These are phyloP conservation scores for Fulica atra DNA, from an alignment of 2,113 vertebrate species.

Conservation along the genomic window DNA sequence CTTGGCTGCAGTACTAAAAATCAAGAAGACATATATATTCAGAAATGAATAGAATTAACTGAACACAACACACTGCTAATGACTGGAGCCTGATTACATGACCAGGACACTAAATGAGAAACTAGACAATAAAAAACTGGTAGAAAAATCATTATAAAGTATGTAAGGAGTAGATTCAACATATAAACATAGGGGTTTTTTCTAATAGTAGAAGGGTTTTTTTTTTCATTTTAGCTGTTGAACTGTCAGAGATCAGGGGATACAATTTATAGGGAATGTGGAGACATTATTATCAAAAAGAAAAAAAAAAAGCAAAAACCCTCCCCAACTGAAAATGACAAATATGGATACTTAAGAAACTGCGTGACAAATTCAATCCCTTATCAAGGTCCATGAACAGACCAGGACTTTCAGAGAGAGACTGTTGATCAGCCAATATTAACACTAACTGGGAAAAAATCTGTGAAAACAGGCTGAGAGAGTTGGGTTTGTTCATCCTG, in stretches of 20 bases:
- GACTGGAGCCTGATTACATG: not conserved
- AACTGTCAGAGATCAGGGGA: not conserved
- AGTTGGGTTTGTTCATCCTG: too few species aligned
- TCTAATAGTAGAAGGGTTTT: not conserved
- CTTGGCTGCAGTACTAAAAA: not conserved
- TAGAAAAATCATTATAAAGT: not conserved
- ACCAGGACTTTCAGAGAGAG: not conserved
- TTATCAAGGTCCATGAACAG: not conserved
- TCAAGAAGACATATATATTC: not conserved
- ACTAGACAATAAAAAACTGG: not conserved
- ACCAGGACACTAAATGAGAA: not conserved
- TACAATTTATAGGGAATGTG: not conserved
- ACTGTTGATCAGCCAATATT: not conserved
- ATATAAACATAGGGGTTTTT: not conserved
- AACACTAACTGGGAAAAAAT: not conserved
- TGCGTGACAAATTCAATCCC: not conserved
- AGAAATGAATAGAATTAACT: not conserved
- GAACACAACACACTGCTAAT: not conserved
- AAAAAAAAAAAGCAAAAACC: not conserved
- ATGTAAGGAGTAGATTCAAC: not conserved
- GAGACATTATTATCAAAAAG: not conserved
- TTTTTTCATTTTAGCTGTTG: not conserved
- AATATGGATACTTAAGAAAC: not conserved
- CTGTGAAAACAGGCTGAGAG: too few species aligned
- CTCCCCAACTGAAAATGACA: not conserved